Evolutionary conservation across 2,797 vertebrate species (phyloP).

Genomic region (Sebastes melanostomus): DNA sequence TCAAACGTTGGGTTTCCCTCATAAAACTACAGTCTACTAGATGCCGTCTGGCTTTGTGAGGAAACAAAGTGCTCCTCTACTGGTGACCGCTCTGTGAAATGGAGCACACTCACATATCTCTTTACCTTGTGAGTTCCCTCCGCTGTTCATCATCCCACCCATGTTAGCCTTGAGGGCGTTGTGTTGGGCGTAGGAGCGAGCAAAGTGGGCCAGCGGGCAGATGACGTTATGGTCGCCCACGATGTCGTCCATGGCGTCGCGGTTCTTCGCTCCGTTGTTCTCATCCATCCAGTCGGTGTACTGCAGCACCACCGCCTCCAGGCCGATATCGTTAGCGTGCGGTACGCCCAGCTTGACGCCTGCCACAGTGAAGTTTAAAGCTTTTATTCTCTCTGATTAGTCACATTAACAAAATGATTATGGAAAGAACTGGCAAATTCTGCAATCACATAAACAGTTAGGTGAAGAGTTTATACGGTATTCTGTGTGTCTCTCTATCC

Average conservation of each 20-base stretch:
- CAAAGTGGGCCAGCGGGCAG: slow-evolving; percentile 89
- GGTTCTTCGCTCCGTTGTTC: slow-evolving; percentile 88
- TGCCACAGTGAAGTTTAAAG: background rate
- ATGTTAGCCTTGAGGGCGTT: slow-evolving; percentile 70
- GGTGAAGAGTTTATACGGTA: background rate
- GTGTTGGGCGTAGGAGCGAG: slow-evolving; percentile 82
- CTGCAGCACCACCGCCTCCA: slow-evolving; percentile 92
- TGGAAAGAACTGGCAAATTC: background rate
- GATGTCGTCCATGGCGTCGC: slow-evolving; percentile 91
- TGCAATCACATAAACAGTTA: background rate
- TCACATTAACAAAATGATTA: background rate
- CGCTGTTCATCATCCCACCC: slow-evolving; percentile 68
- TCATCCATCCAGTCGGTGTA: slow-evolving; percentile 95
- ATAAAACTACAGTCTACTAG: too few relatives aligned
- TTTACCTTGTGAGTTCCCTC: slow-evolving; percentile 74
- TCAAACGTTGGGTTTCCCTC: background rate
- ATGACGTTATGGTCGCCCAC: slow-evolving; percentile 95
- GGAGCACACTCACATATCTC: background rate
- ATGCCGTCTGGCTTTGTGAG: background rate
- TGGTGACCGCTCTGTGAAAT: background rate
- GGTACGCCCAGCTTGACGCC: slow-evolving; percentile 91
- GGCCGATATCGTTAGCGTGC: slow-evolving; percentile 90
- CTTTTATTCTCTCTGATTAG: background rate
- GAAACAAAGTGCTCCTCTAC: background rate
- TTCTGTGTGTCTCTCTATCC: background rate